Evolutionary conservation across 2,888 invertebrate genomes (phyloP), one percentile per base, ranked within the genome.

Genomic region (Chesias legatella): DNA sequence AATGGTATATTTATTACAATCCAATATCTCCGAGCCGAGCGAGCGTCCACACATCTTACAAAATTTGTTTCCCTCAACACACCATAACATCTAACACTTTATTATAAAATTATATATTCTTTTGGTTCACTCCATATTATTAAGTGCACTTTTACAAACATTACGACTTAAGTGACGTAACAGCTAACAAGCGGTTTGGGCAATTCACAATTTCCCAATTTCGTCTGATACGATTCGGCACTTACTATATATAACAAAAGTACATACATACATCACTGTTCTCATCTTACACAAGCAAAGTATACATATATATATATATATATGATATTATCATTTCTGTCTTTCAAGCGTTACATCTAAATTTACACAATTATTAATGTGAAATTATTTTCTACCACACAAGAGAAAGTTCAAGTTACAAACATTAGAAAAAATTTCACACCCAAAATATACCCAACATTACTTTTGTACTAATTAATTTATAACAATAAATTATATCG

Each of bases 1-100:
- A 86, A 84, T 85, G 86, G 85, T 86, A 85, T 86, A 86, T 86
- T 86, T 81, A 86, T 85, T 86, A 86, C 85, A 85, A 84, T 86
- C 81, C 76, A 81, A 83, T 80, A 83, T 79, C 73, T 78, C 68
- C 70, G 10, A 64, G 73, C 70, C 81, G 76, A 72, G 2, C 81
- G 76, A 72, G 2, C 79, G 67, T 63, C 62, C 62, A 58, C 64
- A 73, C 74, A 60, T 70, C 68, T 77, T 84, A 85, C 85, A 86
- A 85, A 84, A 84, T 77, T 79, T 78, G 69, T 79, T 70, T 76
- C 62, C 62, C 73, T 81, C 83, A 77, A 71, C 79, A 62, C 68
- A 60, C 68, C 68, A 62, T 59, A 67, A 67, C 57, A 75, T 74
- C 81, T 82, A 82, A 84, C 81, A 82, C 75, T 79, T 83, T 71